These are phyloP conservation scores for Catalaphyllia jardinei DNA, from an alignment of 64 coral and sea anemone species.

Conservation along the genomic window DNA sequence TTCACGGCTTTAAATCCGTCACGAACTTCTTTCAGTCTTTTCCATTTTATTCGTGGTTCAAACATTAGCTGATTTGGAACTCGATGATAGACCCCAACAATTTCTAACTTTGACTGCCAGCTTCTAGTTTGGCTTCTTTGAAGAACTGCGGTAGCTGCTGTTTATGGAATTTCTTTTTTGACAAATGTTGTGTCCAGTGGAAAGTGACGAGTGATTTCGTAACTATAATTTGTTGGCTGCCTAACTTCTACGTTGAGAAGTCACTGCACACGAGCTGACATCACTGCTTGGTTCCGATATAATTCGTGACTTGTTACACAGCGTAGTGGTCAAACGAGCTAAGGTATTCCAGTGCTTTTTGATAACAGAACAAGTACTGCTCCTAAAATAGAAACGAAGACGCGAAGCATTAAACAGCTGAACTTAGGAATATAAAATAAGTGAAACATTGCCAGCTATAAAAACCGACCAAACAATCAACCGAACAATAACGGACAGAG, in stretches of 20 bases:
- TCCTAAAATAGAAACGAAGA: conserved; percentile 46
- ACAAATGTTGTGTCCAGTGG: background rate
- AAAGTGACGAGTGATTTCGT: background rate
- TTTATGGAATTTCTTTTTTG: background rate
- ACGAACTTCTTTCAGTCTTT: background rate
- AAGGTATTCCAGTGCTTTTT: conserved; percentile 90
- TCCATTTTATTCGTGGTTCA: background rate
- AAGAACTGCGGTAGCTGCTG: too few species aligned
- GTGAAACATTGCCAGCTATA: too few species aligned
- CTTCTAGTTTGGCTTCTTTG: too few species aligned
- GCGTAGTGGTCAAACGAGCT: conserved; percentile 95
- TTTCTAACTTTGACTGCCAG: too few species aligned
- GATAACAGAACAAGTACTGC: conserved; percentile 92
- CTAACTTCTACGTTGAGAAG: background rate
- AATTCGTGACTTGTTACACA: conserved; percentile 20
- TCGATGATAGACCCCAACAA: too few species aligned
- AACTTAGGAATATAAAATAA: too few species aligned
- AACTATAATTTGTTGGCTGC: background rate
- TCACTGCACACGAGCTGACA: background rate
- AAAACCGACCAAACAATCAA: too few species aligned
- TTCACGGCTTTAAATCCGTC: background rate
- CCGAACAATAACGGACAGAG: too few species aligned
- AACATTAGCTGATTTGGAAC: background rate
- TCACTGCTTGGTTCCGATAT: background rate
- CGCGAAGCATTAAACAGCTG: background rate